Base-by-base conservation (phyloP, 2,797 vertebrate species). In the Triplophysa yarkandensis region DNA sequence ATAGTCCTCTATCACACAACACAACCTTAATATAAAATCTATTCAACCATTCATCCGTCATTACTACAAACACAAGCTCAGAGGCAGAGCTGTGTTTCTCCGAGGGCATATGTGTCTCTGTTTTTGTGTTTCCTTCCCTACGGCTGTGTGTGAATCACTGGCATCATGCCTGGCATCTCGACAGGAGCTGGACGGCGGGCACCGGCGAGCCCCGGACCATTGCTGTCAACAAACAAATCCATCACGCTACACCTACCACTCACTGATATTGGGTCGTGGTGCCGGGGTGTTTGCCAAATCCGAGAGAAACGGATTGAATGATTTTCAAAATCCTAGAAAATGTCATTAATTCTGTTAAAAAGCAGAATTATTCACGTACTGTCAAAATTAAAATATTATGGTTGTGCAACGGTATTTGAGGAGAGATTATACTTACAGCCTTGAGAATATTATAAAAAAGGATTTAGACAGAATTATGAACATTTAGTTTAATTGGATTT, bases 161-260 rank as follows among this genome's bases (percentile, higher is more conserved):
- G 76, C 67, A 63, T 62, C 36, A 30, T 21, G 48, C 68, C 76
- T 82, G 72, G 70, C 74, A 63, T 63, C 71, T 55, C 52, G 0
- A 9, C 74, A 76, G 69, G 63, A 68, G 25, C 73, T 52, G 66
- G 63, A 62, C 58, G 1, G 36, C 9, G 34, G 52, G 30, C 17
- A 62, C 39, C 64, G 69, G 74, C 3, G n/a, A n/a, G 30, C 70
- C 63, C 57, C 52, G 66, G 66, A 68, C 57, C 71, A 19, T 69
- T 58, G 48, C 60, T 32, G 46, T 64, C 58, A 46, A 48, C 36
- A 36, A 41, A 68, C 64, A 60, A 41, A 58, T 57, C 71, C 23
- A 34, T 63, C 68, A 54, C 9, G 19, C 55, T 41, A 64, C 48
- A 41, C 48, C 25, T 14, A 30, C 41, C 34, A 32, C 41, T 71